Evolutionary conservation across 2,888 invertebrate genomes (phyloP).

Genomic region (Dascillus cervinus): DNA sequence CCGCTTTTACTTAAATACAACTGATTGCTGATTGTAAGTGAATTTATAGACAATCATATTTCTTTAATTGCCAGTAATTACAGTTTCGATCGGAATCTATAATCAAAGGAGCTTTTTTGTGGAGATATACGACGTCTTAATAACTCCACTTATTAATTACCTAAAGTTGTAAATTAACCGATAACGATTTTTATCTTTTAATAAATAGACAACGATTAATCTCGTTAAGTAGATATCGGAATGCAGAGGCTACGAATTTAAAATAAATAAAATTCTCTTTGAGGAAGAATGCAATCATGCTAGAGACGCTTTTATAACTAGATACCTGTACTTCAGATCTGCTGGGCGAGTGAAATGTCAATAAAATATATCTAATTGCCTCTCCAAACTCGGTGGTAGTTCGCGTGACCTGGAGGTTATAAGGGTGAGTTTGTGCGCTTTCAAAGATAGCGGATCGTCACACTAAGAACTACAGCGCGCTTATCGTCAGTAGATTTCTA

Average conservation of each 20-base stretch:
- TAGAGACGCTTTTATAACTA: no score
- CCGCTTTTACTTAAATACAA: conserved; percentile 12
- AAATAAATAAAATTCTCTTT: no score
- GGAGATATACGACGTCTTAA: conserved; percentile 24
- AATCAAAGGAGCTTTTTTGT: conserved; percentile 18
- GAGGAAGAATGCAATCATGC: no score
- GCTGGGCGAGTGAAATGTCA: conserved; percentile 15
- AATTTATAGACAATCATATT: conserved; percentile 15
- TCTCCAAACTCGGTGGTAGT: conserved; percentile 19
- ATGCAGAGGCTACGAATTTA: no score
- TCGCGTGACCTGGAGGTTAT: conserved; percentile 10
- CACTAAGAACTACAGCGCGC: conserved; percentile 7
- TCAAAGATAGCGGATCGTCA: conserved; percentile 6
- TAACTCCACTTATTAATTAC: conserved; percentile 21
- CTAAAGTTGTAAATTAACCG: conserved; percentile 11
- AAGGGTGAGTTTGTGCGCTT: conserved; percentile 5
- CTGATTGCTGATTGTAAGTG: conserved; percentile 10
- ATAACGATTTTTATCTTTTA: conserved; percentile 17
- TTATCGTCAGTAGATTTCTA: conserved; percentile 8
- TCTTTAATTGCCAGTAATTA: conserved; percentile 14
- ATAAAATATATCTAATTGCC: conserved; percentile 24
- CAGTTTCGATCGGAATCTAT: conserved; percentile 12
- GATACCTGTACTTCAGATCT: conserved; percentile 8
- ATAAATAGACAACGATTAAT: no score
- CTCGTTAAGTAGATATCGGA: no score